These are phyloP conservation scores for Scaptomyza graminum DNA, from an alignment of 1,140 invertebrate species.

Conservation along the genomic window DNA sequence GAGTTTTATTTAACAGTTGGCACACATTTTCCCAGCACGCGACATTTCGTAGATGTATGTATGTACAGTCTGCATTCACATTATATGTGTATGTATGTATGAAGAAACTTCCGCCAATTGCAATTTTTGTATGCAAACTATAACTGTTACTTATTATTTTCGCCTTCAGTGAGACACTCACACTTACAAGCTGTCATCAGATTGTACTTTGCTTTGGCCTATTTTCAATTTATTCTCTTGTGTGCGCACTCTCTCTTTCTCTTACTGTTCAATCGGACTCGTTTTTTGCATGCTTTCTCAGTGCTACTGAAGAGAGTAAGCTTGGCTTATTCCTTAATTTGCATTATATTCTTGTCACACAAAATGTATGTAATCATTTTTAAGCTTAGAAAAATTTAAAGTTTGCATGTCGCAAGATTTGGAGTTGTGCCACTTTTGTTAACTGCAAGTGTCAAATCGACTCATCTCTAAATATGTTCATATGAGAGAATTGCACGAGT, in stretches of 20 bases:
- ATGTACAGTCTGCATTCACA: too few relatives aligned
- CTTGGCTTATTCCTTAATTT: too few relatives aligned
- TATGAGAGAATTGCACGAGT: not conserved
- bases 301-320: too few relatives aligned
- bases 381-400: too few relatives aligned
- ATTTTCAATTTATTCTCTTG: slow-evolving; percentile 29
- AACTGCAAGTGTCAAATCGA: not conserved
- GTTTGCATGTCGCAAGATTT: too few relatives aligned
- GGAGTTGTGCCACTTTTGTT: too few relatives aligned
- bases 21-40: slow-evolving; percentile 62
- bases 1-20: slow-evolving; percentile 62
- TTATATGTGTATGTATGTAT: not conserved
- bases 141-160: not conserved
- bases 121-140: slow-evolving; percentile 22
- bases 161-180: slow-evolving; percentile 26
- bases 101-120: slow-evolving; percentile 34
- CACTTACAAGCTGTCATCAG: slow-evolving; percentile 12
- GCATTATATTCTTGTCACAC: too few relatives aligned
- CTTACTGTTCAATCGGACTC: slow-evolving; percentile 9
- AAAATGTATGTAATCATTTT: too few relatives aligned
- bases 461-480: not conserved
- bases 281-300: not conserved
- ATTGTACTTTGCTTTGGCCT: slow-evolving; percentile 30
- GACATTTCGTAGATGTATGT: slow-evolving; percentile 38
- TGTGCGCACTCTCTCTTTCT: slow-evolving; percentile 19